Conservation (phyloP, 2,888 invertebrate genomes). For the Zootermopsis nevadensis region DNA sequence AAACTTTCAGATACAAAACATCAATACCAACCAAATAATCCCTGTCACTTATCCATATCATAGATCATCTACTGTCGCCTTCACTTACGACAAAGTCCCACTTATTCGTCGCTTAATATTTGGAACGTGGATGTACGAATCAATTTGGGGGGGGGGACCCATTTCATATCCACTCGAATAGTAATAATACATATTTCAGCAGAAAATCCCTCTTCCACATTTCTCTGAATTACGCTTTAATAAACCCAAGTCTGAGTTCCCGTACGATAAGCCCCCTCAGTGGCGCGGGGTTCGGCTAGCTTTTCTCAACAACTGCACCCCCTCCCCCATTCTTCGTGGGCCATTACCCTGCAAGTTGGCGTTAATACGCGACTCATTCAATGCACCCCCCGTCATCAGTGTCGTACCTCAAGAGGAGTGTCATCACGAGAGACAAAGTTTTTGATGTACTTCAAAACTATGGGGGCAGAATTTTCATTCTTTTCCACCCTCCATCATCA, state of each 20-base stretch:
- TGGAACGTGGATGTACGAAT: background rate
- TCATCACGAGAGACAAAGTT: background rate
- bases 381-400: background rate
- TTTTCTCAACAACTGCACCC: background rate
- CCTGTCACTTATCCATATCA: too few species aligned
- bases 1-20: too few species aligned
- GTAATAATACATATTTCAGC: background rate
- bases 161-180: background rate
- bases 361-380: conserved; percentile 29
- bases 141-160: too few species aligned
- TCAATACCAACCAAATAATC: too few species aligned
- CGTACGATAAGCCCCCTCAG: conserved; percentile 17
- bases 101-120: background rate
- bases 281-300: too few species aligned
- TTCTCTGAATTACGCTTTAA: conserved; percentile 7
- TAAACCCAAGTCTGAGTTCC: conserved; percentile 10
- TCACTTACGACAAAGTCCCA: too few species aligned
- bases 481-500: background rate
- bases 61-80: too few species aligned
- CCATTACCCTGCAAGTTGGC: conserved; percentile 19
- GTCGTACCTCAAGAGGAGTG: background rate
- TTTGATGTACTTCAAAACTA: conserved; percentile 18
- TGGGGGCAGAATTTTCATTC: conserved; percentile 9
- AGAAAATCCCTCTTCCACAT: background rate
- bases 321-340: background rate